Evolutionary conservation across 2,113 vertebrate species (phyloP).

Genomic region (Crotalus horridus): DNA sequence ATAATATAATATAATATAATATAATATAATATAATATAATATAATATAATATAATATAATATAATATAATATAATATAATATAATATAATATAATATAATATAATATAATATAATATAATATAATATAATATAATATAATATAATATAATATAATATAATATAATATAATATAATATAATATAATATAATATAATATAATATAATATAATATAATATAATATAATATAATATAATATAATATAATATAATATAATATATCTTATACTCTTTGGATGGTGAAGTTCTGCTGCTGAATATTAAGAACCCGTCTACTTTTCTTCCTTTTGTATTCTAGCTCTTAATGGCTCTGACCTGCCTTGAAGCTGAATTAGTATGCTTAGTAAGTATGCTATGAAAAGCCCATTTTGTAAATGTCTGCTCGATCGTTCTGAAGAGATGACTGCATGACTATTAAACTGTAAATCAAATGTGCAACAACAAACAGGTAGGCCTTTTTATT

Average conservation of each 20-base stretch:
- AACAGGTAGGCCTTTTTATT: background rate
- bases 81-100: too few species aligned
- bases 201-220: too few species aligned
- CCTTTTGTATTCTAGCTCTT: background rate
- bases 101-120: too few species aligned
- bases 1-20: too few species aligned
- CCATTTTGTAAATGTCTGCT: background rate
- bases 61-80: background rate
- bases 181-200: too few species aligned
- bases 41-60: too few species aligned
- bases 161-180: too few species aligned
- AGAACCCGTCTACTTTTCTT: background rate
- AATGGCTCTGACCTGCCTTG: rapidly evolving
- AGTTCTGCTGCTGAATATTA: background rate
- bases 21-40: too few species aligned
- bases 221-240: too few species aligned
- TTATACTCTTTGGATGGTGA: rapidly evolving
- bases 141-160: too few species aligned
- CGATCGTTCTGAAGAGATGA: background rate
- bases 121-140: too few species aligned
- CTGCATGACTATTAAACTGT: background rate
- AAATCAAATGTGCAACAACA: background rate
- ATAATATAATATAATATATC: too few species aligned
- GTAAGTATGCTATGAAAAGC: background rate
- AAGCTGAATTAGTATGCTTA: background rate